Evolutionary conservation across 2,113 vertebrate species (phyloP).

Genomic region (Anguilla rostrata): DNA sequence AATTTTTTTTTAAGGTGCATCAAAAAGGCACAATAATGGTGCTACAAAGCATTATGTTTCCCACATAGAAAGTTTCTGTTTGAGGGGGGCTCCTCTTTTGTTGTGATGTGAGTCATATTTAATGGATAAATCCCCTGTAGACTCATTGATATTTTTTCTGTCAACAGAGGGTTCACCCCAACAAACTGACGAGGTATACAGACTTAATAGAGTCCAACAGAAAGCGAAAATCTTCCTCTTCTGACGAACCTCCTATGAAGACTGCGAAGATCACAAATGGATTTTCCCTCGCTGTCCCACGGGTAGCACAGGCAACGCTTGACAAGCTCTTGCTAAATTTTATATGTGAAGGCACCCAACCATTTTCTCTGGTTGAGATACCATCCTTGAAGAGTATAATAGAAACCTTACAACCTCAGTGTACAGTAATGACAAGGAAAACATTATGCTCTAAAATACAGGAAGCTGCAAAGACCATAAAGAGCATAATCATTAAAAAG

Average conservation of each 20-base stretch:
- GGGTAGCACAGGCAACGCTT: slow-evolving; percentile 17
- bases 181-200: too few species aligned
- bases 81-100: too few species aligned
- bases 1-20: too few species aligned
- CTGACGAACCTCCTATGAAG: slow-evolving; percentile 18
- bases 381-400: slow-evolving; percentile 21
- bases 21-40: too few species aligned
- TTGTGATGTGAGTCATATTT: too few species aligned
- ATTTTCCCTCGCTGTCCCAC: background rate
- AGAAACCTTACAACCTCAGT: slow-evolving; percentile 27
- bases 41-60: too few species aligned
- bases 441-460: slow-evolving; percentile 20
- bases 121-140: too few species aligned
- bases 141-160: too few species aligned
- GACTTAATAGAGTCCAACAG: too few species aligned
- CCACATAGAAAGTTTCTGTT: too few species aligned
- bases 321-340: slow-evolving; percentile 24
- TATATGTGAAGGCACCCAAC: slow-evolving; percentile 17
- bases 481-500: slow-evolving; percentile 14
- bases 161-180: too few species aligned
- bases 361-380: slow-evolving; percentile 23
- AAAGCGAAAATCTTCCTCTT: too few species aligned
- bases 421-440: slow-evolving; percentile 28
- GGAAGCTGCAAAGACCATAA: slow-evolving; percentile 16
- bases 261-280: slow-evolving; percentile 20